phyloP scores from a whole-genome alignment of 1,140 invertebrate species.

The Plectus sambesii region DNA sequence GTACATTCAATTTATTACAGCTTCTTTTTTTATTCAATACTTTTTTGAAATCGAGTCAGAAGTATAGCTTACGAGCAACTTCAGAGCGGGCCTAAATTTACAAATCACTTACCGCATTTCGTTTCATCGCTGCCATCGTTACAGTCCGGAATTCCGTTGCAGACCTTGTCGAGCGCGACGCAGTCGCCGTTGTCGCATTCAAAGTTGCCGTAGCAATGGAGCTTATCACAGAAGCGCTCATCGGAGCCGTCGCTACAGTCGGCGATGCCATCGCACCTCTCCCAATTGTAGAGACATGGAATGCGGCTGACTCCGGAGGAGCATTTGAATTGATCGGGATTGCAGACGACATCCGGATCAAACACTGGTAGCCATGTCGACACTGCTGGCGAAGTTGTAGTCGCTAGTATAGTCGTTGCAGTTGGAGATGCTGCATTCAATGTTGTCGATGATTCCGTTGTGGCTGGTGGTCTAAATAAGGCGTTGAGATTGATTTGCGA shows the following conservation, averaged over 20 bases:
- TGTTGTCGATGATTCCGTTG: too few species aligned
- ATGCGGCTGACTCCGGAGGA: neutral
- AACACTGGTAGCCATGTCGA: too few species aligned
- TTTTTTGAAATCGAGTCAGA: too few species aligned
- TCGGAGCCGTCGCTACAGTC: neutral
- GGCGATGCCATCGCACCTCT: neutral
- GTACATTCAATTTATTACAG: too few species aligned
- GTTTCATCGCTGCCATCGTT: conserved; percentile 36
- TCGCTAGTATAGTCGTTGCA: too few species aligned
- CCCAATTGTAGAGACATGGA: conserved; percentile 1
- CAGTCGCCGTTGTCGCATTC: conserved; percentile 44
- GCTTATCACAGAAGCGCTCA: conserved; percentile 30
- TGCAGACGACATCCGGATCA: too few species aligned
- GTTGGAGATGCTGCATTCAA: too few species aligned
- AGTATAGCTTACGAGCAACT: too few species aligned
- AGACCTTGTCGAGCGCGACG: conserved; percentile 21
- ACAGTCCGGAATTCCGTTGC: conserved; percentile 34
- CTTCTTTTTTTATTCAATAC: too few species aligned
- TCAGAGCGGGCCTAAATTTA: conserved; percentile 6
- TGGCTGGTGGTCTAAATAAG: too few species aligned
- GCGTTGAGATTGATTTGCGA: too few species aligned
- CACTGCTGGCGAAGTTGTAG: too few species aligned
- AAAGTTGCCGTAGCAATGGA: conserved; percentile 31
- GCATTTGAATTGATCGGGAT: conserved; percentile 1
- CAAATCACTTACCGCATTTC: conserved; percentile 33